phyloP scores from a whole-genome alignment of 2,888 invertebrate genomes.

The Uropetala carovei region DNA sequence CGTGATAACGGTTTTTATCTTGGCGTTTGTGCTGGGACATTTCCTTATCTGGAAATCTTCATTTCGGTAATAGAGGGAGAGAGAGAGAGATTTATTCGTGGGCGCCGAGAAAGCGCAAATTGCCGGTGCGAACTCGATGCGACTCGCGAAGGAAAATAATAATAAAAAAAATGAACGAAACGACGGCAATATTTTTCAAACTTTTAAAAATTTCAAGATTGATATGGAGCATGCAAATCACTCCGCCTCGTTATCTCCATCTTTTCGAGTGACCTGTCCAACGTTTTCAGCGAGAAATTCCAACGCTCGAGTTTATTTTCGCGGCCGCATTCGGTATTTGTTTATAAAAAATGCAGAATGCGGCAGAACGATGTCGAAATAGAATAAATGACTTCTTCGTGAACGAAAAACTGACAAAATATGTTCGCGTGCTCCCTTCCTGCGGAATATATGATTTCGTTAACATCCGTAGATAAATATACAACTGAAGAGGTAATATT shows the following conservation, averaged over 20 bases:
- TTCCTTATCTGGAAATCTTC: constrained; percentile 53
- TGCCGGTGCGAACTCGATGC: constrained; percentile 52
- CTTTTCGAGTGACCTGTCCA: neutral
- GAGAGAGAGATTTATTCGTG: constrained; percentile 56
- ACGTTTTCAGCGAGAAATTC: neutral
- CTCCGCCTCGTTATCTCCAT: neutral
- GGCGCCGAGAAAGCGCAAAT: constrained; percentile 56
- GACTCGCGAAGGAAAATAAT: constrained; percentile 12
- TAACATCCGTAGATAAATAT: no score
- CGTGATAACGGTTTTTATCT: constrained; percentile 43
- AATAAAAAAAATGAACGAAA: neutral
- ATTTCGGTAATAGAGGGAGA: constrained; percentile 53
- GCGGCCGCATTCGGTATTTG: neutral
- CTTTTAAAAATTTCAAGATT: constrained; percentile 42
- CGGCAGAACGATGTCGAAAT: no score
- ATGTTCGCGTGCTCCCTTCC: no score
- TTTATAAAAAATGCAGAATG: neutral
- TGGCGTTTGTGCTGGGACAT: neutral
- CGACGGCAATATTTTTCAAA: neutral
- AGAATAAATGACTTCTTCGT: no score
- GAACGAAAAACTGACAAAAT: no score
- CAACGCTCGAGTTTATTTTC: neutral
- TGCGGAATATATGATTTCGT: no score
- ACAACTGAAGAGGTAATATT: no score
- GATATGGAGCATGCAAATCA: constrained; percentile 31